Conservation (phyloP, 2,797 vertebrate species). For the Anguilla anguilla region DNA sequence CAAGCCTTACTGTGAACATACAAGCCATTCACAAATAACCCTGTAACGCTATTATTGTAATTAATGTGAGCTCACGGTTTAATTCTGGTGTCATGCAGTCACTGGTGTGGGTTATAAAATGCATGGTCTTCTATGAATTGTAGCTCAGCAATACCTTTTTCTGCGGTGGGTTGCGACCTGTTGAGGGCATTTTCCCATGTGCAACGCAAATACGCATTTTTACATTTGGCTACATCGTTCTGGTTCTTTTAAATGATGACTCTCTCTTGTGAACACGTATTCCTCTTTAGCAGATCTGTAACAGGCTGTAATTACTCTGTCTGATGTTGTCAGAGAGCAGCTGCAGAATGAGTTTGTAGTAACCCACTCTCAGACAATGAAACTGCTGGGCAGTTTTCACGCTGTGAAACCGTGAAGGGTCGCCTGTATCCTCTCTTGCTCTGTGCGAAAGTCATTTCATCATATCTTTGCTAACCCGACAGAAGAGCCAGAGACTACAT, state of each 20-base stretch:
- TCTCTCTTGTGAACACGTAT: not conserved
- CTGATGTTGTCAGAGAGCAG: not conserved
- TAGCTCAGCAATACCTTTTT: not conserved
- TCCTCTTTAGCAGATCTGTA: not conserved
- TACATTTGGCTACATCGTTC: not conserved
- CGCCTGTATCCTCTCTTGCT: not conserved
- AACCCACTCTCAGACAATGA: not conserved
- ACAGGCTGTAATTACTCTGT: not conserved
- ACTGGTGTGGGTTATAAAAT: not conserved
- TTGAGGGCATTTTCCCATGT: too few relatives aligned
- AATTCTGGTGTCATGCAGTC: not conserved
- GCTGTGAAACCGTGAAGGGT: not conserved
- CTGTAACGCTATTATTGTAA: not conserved
- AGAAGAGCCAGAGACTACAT: constrained; percentile 9
- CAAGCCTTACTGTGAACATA: not conserved
- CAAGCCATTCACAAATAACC: not conserved
- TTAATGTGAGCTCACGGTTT: not conserved
- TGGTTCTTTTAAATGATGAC: not conserved
- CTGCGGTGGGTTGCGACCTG: not conserved
- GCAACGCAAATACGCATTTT: not conserved
- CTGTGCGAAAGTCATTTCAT: not conserved
- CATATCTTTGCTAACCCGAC: not conserved
- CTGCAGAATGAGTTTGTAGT: not conserved
- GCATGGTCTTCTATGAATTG: not conserved
- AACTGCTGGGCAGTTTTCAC: not conserved